Conservation (phyloP, 92 coral and sea anemone genomes). For the Parazoanthus darwini region DNA sequence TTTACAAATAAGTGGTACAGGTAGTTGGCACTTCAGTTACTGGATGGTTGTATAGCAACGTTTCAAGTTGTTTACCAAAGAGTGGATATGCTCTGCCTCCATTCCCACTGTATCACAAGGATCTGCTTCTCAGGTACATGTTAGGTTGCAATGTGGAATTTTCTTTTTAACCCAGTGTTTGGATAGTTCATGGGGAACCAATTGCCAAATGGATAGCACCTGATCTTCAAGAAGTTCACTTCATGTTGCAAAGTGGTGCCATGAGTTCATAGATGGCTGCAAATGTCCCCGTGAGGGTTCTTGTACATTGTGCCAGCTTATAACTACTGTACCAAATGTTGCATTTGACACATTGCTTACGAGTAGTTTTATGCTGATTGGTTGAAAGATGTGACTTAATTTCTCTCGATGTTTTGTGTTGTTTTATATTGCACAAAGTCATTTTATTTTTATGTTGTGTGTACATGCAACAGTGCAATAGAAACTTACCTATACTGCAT, state of each 20-base stretch:
- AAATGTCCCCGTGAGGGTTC: neutral
- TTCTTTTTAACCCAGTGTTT: neutral
- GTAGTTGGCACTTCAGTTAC: neutral
- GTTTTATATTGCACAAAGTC: too few relatives aligned
- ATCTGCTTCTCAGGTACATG: slow-evolving; percentile 5
- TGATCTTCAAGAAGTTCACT: neutral
- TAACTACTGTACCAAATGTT: neutral
- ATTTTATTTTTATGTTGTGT: too few relatives aligned
- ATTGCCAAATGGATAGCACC: neutral
- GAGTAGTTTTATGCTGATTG: neutral
- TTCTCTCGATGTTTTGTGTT: neutral
- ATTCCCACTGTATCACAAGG: neutral
- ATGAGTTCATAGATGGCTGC: neutral
- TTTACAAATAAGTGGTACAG: neutral
- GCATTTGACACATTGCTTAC: neutral
- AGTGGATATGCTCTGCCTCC: slow-evolving; percentile 7
- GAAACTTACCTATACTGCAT: too few relatives aligned
- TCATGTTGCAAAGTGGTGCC: slow-evolving; percentile 4
- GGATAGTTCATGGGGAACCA: slow-evolving; percentile 7
- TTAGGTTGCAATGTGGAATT: neutral
- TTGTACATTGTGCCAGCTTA: neutral
- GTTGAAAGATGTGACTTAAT: neutral
- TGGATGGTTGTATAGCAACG: neutral
- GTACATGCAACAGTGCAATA: too few relatives aligned
- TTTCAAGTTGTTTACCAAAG: neutral